These are phyloP conservation scores for Drosophila asahinai DNA, from an alignment of 1,140 invertebrate species.

Conservation along the genomic window DNA sequence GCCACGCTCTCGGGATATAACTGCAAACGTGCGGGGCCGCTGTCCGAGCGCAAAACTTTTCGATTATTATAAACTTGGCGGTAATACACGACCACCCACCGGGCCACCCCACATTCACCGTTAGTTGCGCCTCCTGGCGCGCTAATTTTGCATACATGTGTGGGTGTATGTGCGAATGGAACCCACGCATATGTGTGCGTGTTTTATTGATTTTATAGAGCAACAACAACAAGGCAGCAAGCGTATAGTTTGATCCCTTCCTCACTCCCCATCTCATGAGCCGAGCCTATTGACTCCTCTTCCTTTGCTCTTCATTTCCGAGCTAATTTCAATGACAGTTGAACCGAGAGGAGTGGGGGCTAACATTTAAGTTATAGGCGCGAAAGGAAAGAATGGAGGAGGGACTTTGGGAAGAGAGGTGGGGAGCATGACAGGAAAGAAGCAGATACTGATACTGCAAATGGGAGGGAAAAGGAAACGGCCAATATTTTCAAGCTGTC, in stretches of 20 bases:
- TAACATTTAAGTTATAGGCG: slow-evolving; percentile 1
- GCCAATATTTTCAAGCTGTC: not conserved
- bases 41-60: slow-evolving; percentile 52
- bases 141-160: slow-evolving; percentile 47
- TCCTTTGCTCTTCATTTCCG: slow-evolving; percentile 17
- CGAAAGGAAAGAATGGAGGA: not conserved
- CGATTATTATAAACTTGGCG: slow-evolving; percentile 47
- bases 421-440: not conserved
- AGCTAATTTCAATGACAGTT: slow-evolving; percentile 45
- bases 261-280: not conserved
- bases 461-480: not conserved
- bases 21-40: slow-evolving; percentile 44
- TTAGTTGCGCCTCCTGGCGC: slow-evolving; percentile 46
- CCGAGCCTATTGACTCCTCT: slow-evolving; percentile 13
- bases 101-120: slow-evolving; percentile 37
- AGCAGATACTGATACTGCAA: slow-evolving; percentile 1
- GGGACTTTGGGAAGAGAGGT: not conserved
- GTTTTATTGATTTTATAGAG: slow-evolving; percentile 75
- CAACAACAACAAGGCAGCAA: slow-evolving; percentile 44
- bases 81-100: slow-evolving; percentile 38
- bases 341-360: not conserved
- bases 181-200: slow-evolving; percentile 57
- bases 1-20: slow-evolving; percentile 40
- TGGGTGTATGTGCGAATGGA: slow-evolving; percentile 15
- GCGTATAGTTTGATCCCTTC: slow-evolving; percentile 43